Evolutionary conservation across 2,888 invertebrate species (phyloP).

Genomic region (Iselma pallidipennis): DNA sequence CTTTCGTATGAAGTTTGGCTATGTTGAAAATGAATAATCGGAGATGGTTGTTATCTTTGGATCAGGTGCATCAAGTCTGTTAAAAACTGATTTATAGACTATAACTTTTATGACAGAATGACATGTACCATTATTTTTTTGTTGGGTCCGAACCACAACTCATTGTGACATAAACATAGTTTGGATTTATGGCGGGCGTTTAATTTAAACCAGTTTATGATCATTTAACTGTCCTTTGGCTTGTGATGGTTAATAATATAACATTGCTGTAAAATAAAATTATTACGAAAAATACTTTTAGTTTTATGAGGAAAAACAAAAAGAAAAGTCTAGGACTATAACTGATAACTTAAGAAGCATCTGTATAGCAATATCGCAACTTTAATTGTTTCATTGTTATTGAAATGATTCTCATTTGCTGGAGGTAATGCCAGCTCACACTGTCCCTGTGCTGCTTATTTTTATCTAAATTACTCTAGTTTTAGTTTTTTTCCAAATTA

Average conservation of each 20-base stretch:
- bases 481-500: too few species aligned
- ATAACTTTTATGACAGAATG: constrained; percentile 51
- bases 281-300: background rate
- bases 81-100: constrained; percentile 51
- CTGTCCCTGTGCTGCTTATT: constrained; percentile 46
- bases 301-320: background rate
- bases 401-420: constrained; percentile 43
- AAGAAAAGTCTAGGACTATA: background rate
- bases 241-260: constrained; percentile 14
- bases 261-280: background rate
- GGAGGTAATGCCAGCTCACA: constrained; percentile 44
- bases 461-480: constrained; percentile 45
- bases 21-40: constrained; percentile 28
- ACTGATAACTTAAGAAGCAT: background rate
- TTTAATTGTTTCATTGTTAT: constrained; percentile 44
- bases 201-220: constrained; percentile 40
- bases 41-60: constrained; percentile 32
- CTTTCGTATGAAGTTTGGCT: constrained; percentile 31
- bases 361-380: constrained; percentile 19
- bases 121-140: constrained; percentile 48
- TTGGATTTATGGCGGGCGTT: constrained; percentile 46
- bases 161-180: constrained; percentile 46
- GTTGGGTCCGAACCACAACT: constrained; percentile 42
- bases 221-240: constrained; percentile 26
- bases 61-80: constrained; percentile 34